Conservation (phyloP, 2,888 invertebrate species). For the Buathra laborator region DNA sequence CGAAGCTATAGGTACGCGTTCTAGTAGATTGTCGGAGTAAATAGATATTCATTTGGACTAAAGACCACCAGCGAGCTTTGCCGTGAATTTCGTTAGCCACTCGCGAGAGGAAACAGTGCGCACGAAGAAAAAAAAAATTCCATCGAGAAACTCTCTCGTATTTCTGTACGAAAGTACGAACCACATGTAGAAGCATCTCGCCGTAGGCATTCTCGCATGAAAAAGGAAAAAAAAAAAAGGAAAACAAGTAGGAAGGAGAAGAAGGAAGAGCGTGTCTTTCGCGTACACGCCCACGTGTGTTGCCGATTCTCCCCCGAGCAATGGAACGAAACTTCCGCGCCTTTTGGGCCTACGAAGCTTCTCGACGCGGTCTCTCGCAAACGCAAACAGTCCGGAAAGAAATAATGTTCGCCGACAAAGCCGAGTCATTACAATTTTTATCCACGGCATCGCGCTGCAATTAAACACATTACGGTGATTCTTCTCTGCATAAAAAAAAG, state of each 20-base stretch:
- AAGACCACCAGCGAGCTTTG: conserved; percentile 56
- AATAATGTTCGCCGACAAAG: neutral
- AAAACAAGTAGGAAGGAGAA: conserved; percentile 29
- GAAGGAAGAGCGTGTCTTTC: conserved; percentile 64
- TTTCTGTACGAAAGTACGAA: conserved; percentile 50
- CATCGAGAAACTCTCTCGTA: conserved; percentile 62
- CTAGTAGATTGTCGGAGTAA: conserved; percentile 11
- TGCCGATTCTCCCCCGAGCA: conserved; percentile 54
- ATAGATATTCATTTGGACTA: conserved; percentile 31
- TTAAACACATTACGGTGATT: neutral
- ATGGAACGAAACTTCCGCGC: conserved; percentile 64
- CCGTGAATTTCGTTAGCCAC: conserved; percentile 13
- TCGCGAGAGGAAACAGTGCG: neutral
- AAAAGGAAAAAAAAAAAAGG: conserved; percentile 57
- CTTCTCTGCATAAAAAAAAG: neutral
- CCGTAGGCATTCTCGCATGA: conserved; percentile 65
- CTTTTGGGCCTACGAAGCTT: conserved; percentile 43
- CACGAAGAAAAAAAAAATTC: conserved; percentile 41
- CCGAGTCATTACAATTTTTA: neutral
- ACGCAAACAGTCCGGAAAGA: neutral
- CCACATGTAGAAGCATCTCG: conserved; percentile 58
- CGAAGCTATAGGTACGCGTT: conserved; percentile 5
- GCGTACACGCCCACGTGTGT: conserved; percentile 68
- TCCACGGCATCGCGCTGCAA: neutral
- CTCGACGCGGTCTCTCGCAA: neutral